Evolutionary conservation across 2,113 vertebrate species (phyloP).

Genomic region (Bolborhynchus lineola): DNA sequence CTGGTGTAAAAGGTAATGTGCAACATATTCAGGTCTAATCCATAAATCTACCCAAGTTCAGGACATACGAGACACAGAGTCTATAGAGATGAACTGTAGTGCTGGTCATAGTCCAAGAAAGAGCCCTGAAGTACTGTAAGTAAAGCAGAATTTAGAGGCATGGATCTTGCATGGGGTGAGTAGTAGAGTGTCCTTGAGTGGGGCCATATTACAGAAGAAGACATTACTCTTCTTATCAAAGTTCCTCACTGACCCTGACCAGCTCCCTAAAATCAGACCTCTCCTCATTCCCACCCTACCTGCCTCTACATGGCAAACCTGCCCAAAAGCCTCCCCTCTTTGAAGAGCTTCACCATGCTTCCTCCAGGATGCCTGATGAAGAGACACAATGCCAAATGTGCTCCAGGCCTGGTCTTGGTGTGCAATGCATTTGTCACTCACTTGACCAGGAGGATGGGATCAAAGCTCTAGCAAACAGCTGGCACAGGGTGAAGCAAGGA

Average conservation of each 20-base stretch:
- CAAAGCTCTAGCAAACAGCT: neutral
- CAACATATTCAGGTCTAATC: neutral
- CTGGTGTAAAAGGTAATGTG: neutral
- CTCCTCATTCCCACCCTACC: neutral
- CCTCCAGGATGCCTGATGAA: neutral
- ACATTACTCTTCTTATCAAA: neutral
- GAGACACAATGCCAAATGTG: neutral
- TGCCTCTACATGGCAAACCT: neutral
- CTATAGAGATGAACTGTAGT: neutral
- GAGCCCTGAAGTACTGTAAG: neutral
- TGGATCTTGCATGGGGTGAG: neutral
- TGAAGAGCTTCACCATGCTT: neutral
- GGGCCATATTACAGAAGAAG: neutral
- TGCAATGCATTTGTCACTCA: neutral
- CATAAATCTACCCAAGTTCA: neutral
- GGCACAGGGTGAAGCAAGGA: neutral
- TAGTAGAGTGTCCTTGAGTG: neutral
- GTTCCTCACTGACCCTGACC: neutral
- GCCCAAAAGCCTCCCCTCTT: neutral
- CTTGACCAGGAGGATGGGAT: neutral
- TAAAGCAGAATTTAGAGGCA: neutral
- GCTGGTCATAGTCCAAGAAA: neutral
- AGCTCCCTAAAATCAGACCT: neutral
- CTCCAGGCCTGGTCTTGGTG: fast-evolving
- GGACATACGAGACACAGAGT: neutral